Evolutionary conservation across 2,797 vertebrate species (phyloP).

Genomic region (Pachyuromys duprasi): DNA sequence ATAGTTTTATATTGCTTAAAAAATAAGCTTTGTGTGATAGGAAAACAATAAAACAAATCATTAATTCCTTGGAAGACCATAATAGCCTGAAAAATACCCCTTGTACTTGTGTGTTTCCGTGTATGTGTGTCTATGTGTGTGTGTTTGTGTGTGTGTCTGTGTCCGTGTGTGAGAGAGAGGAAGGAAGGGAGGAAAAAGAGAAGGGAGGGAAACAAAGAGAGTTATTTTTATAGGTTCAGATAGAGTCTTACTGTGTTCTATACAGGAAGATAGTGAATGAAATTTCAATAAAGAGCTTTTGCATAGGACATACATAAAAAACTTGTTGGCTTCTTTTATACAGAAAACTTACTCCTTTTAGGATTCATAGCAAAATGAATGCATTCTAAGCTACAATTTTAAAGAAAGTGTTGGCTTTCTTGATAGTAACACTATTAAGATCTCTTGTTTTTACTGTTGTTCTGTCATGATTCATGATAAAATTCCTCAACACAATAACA

Average conservation of each 20-base stretch:
- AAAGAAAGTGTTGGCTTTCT: not conserved
- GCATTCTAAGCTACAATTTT: slow-evolving; percentile 20
- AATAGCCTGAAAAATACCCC: not conserved
- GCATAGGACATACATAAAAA: not conserved
- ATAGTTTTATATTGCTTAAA: slow-evolving; percentile 52
- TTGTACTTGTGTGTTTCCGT: not conserved
- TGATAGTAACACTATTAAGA: not conserved
- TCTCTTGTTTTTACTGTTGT: slow-evolving; percentile 8
- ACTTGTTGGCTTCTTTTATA: not conserved
- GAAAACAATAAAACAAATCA: slow-evolving; percentile 68
- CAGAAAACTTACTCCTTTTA: slow-evolving; percentile 2
- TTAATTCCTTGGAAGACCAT: slow-evolving; percentile 51
- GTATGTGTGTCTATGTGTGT: not conserved
- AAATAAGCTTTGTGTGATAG: slow-evolving; percentile 67
- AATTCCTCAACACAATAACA: not conserved
- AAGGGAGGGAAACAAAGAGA: not conserved
- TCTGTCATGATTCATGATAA: not conserved
- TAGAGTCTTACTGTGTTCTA: not conserved
- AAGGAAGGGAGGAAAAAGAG: rapidly evolving
- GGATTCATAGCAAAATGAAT: not conserved
- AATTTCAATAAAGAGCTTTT: slow-evolving; percentile 7
- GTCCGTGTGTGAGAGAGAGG: not conserved
- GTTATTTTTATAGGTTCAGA: slow-evolving; percentile 15
- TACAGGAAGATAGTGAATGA: not conserved
- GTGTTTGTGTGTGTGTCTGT: not conserved